Percentiles rank a stretch among this genome's conserved stretches.
phyloP scores from a whole-genome alignment of 2,888 invertebrate genomes.

The Galerucella nymphaeae region DNA sequence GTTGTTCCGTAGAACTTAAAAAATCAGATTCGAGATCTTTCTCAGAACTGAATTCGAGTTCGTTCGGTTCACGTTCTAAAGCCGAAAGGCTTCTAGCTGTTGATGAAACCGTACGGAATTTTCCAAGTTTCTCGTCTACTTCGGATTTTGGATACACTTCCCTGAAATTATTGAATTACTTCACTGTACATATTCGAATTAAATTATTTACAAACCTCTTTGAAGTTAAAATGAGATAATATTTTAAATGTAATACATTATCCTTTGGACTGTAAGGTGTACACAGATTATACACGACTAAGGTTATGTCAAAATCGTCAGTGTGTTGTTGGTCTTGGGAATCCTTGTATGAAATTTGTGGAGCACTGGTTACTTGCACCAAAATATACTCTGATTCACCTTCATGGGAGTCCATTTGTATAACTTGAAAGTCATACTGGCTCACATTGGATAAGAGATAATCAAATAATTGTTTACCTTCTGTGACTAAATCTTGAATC shows the following conservation, averaged over 20 bases:
- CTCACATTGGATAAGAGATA: conserved; percentile 77
- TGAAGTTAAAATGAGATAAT: conserved; percentile 72
- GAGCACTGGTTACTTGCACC: conserved; percentile 70
- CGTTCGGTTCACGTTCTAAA: conserved; percentile 48
- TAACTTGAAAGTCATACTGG: conserved; percentile 74
- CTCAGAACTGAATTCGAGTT: conserved; percentile 44
- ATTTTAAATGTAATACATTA: conserved; percentile 67
- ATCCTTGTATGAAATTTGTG: conserved; percentile 70
- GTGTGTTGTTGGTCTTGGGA: conserved; percentile 70
- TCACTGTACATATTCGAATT: neutral
- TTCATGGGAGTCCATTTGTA: conserved; percentile 69
- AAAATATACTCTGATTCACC: conserved; percentile 70
- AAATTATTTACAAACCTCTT: conserved; percentile 60
- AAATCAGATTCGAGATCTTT: conserved; percentile 41
- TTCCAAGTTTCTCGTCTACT: conserved; percentile 71
- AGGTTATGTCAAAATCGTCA: conserved; percentile 76
- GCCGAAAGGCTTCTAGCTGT: conserved; percentile 53
- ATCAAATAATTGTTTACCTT: conserved; percentile 74
- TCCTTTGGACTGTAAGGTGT: conserved; percentile 58
- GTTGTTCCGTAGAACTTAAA: conserved; percentile 49
- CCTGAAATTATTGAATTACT: conserved; percentile 55
- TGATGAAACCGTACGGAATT: conserved; percentile 71
- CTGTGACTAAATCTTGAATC: conserved; percentile 71
- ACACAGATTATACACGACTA: conserved; percentile 73
- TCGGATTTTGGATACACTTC: conserved; percentile 73